phyloP scores from a whole-genome alignment of 1,140 invertebrate genomes.

The Phymastichus coffea region DNA sequence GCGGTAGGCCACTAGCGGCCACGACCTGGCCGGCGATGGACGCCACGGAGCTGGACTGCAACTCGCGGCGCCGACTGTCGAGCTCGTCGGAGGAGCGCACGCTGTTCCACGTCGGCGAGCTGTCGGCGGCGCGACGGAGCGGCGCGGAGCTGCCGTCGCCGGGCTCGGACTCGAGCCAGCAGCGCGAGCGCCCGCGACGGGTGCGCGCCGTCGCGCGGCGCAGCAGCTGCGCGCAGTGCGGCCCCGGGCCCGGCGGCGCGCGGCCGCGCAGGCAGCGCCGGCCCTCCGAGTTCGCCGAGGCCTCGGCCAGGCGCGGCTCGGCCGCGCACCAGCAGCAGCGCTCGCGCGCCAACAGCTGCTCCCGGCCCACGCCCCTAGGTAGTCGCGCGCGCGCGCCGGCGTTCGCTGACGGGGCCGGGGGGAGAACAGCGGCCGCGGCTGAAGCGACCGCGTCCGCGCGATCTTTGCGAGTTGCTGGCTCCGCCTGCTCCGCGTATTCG shows the following conservation, averaged over 20 bases:
- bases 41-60: neutral
- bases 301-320: conserved; percentile 37
- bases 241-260: neutral
- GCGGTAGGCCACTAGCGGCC: too few relatives aligned
- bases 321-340: conserved; percentile 40
- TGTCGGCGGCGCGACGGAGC: conserved; percentile 22
- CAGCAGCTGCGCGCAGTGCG: neutral
- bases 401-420: neutral
- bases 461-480: too few relatives aligned
- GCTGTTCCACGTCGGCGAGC: conserved; percentile 43
- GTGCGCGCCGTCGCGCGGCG: neutral
- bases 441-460: too few relatives aligned
- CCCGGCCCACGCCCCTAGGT: conserved; percentile 49
- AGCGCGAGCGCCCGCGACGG: conserved; percentile 1
- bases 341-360: conserved; percentile 44
- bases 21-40: too few relatives aligned
- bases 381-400: neutral
- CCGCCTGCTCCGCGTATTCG: too few relatives aligned
- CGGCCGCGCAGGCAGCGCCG: neutral
- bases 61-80: conserved; percentile 18
- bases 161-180: neutral
- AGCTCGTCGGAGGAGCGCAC: conserved; percentile 37
- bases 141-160: neutral
- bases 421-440: too few relatives aligned
- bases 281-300: conserved; percentile 31